phyloP scores from a whole-genome alignment of 2,797 vertebrate species.

The Acipenser oxyrinchus region DNA sequence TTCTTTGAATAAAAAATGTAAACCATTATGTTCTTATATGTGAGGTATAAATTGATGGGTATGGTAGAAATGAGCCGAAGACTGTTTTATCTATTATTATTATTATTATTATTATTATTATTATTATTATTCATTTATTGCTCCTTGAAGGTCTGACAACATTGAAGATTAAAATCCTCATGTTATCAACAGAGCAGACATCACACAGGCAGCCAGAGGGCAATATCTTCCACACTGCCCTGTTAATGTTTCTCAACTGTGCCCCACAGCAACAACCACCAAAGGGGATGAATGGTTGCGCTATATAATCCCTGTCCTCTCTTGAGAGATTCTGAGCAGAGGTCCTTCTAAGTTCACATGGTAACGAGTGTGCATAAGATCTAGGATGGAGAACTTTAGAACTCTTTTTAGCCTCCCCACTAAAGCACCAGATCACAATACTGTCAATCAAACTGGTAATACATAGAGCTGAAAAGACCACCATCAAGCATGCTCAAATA shows the following conservation, averaged over 20 bases:
- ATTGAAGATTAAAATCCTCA: neutral
- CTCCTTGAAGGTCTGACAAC: neutral
- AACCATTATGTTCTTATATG: too few species aligned
- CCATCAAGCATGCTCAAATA: too few species aligned
- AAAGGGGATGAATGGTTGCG: neutral
- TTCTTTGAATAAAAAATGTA: too few species aligned
- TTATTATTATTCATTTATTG: neutral
- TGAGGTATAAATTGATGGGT: too few species aligned
- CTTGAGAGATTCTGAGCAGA: neutral
- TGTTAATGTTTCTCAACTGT: neutral
- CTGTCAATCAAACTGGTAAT: too few species aligned
- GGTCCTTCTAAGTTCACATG: neutral
- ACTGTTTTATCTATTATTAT: constrained; percentile 29
- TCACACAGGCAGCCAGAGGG: neutral
- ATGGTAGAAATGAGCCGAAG: constrained; percentile 31
- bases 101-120: too few species aligned
- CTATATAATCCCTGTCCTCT: neutral
- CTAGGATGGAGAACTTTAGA: too few species aligned
- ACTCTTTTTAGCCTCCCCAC: too few species aligned
- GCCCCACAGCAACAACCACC: neutral
- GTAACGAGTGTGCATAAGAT: too few species aligned
- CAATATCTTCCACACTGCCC: neutral
- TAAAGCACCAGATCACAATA: too few species aligned
- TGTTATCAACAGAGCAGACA: neutral
- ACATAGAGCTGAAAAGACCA: too few species aligned